Evolutionary conservation across 2,113 vertebrate species (phyloP).

Genomic region (Bucco capensis): DNA sequence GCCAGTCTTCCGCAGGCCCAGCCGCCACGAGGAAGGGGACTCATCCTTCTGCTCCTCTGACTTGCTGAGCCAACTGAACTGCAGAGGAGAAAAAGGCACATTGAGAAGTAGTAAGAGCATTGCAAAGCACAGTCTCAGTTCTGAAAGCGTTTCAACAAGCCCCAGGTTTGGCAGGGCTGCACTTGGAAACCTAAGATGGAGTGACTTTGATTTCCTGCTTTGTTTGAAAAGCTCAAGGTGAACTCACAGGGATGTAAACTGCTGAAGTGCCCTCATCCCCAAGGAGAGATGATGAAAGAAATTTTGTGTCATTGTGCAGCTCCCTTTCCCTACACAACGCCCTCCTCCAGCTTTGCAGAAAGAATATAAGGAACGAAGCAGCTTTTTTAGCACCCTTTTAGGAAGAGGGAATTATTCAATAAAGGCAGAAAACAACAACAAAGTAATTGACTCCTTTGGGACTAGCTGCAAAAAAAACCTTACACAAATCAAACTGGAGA

Average conservation of each 20-base stretch:
- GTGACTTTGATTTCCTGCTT: not conserved
- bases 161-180: not conserved
- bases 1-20: conserved; percentile 77
- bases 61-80: conserved; percentile 72
- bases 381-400: not conserved
- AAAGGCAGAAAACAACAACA: not conserved
- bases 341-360: not conserved
- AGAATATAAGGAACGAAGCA: not conserved
- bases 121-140: not conserved
- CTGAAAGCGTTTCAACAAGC: not conserved
- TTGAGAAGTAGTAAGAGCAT: not conserved
- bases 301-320: not conserved
- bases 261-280: not conserved
- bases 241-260: not conserved
- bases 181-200: not conserved
- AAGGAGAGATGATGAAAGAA: not conserved
- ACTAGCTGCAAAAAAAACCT: not conserved
- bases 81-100: not conserved
- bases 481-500: not conserved
- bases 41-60: conserved; percentile 74
- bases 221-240: not conserved
- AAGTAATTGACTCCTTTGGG: not conserved
- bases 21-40: conserved; percentile 74
- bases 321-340: not conserved
- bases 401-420: not conserved